Percentiles rank a stretch among this genome's conserved stretches.
Conservation (phyloP, 1,140 invertebrate species). For the Drosophila kepulauana region DNA sequence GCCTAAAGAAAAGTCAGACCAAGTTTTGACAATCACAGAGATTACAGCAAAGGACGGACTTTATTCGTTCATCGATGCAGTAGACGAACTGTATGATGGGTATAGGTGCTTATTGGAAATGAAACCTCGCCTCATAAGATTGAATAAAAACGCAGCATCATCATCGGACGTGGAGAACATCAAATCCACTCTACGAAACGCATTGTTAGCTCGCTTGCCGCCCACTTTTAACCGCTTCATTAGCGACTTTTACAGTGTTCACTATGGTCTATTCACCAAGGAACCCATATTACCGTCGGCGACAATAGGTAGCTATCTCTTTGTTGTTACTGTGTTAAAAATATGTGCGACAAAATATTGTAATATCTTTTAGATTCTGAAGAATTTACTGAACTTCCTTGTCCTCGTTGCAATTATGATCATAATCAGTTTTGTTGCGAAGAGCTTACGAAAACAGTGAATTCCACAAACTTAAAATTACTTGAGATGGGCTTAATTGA, state of each 20-base stretch:
- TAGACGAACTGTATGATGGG: constrained; percentile 58
- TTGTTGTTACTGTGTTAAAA: neutral
- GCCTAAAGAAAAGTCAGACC: constrained; percentile 17
- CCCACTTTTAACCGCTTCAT: constrained; percentile 89
- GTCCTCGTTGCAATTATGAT: constrained; percentile 90
- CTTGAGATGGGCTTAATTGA: constrained; percentile 92
- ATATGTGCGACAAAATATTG: neutral
- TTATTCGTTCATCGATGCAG: constrained; percentile 60
- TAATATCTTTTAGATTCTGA: constrained; percentile 84
- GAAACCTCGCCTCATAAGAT: constrained; percentile 32
- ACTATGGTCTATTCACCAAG: constrained; percentile 90
- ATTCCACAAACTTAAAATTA: constrained; percentile 91
- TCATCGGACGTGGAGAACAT: constrained; percentile 25
- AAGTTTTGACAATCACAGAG: constrained; percentile 34
- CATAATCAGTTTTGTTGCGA: constrained; percentile 91
- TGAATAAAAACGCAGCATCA: constrained; percentile 25
- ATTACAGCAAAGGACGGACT: constrained; percentile 52
- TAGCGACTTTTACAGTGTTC: constrained; percentile 91
- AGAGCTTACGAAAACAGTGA: constrained; percentile 90
- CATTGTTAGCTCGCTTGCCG: constrained; percentile 90
- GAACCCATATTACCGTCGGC: constrained; percentile 76
- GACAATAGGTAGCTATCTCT: constrained; percentile 37
- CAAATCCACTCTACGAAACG: constrained; percentile 86
- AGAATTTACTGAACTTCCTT: constrained; percentile 87
- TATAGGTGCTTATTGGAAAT: constrained; percentile 50